Conservation (phyloP, 2,888 invertebrate species). For the Caenorhabditis uteleia region DNA sequence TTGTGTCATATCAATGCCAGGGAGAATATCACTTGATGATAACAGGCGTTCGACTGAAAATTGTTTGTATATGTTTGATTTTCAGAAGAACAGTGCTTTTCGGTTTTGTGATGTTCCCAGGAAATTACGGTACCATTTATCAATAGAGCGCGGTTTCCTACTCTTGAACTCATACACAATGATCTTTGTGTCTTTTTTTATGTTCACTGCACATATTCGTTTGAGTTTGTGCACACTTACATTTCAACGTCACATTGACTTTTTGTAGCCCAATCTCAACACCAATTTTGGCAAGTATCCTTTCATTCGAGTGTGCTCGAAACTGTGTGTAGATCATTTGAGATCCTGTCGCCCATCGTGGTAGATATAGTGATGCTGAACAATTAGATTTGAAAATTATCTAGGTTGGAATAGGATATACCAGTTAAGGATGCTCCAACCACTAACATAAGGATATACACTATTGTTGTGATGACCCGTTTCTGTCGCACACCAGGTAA, state of each 20-base stretch:
- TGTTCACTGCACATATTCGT: background rate
- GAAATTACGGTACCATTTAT: too few species aligned
- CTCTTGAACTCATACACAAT: too few species aligned
- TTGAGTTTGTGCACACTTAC: conserved; percentile 31
- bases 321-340: conserved; percentile 61
- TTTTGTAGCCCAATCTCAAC: conserved; percentile 62
- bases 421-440: conserved; percentile 61
- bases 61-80: background rate
- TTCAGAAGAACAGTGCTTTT: too few species aligned
- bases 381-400: background rate
- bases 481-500: conserved; percentile 66
- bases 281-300: conserved; percentile 59
- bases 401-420: conserved; percentile 16
- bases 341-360: conserved; percentile 64
- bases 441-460: conserved; percentile 56
- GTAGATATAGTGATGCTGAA: conserved; percentile 59
- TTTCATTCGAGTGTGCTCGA: conserved; percentile 57
- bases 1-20: conserved; percentile 38
- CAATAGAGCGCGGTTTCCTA: too few species aligned
- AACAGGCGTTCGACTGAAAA: conserved; percentile 48
- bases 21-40: conserved; percentile 23
- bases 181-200: background rate
- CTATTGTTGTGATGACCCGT: conserved; percentile 54
- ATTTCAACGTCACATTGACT: conserved; percentile 63
- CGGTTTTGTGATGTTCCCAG: background rate